These are phyloP conservation scores for Monochamus alternatus DNA, from an alignment of 2,888 invertebrate species.

Conservation along the genomic window DNA sequence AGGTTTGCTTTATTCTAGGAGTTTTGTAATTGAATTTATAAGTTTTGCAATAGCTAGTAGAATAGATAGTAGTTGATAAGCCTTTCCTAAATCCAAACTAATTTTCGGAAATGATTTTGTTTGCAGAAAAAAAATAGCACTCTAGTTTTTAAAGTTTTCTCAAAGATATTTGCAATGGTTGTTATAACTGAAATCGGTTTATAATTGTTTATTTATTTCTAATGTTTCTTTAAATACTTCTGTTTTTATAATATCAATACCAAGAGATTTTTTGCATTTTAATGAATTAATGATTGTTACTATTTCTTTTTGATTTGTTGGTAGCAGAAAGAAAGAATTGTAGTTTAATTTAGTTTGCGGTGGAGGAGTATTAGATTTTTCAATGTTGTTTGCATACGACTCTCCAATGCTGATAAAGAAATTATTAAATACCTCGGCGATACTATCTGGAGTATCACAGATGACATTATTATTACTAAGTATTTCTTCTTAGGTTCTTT, in stretches of 20 bases:
- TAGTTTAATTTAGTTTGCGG: not conserved
- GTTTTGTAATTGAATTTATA: not conserved
- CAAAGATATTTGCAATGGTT: constrained; percentile 28
- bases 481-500: not conserved
- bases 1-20: no score
- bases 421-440: not conserved
- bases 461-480: not conserved
- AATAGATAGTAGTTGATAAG: constrained; percentile 31
- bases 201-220: not conserved
- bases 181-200: not conserved
- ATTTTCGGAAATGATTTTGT: constrained; percentile 36
- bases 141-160: constrained; percentile 29
- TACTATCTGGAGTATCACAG: not conserved
- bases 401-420: not conserved
- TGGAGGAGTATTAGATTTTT: not conserved
- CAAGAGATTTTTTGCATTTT: not conserved
- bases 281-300: not conserved
- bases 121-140: constrained; percentile 8
- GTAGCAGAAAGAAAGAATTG: not conserved
- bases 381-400: not conserved
- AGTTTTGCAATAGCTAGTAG: constrained; percentile 21
- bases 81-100: not conserved
- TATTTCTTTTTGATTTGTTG: not conserved
- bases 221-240: constrained; percentile 1
- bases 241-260: constrained; percentile 13